Base-by-base conservation (phyloP, 2,113 vertebrate species). In the Nothobranchius furzeri region DNA sequence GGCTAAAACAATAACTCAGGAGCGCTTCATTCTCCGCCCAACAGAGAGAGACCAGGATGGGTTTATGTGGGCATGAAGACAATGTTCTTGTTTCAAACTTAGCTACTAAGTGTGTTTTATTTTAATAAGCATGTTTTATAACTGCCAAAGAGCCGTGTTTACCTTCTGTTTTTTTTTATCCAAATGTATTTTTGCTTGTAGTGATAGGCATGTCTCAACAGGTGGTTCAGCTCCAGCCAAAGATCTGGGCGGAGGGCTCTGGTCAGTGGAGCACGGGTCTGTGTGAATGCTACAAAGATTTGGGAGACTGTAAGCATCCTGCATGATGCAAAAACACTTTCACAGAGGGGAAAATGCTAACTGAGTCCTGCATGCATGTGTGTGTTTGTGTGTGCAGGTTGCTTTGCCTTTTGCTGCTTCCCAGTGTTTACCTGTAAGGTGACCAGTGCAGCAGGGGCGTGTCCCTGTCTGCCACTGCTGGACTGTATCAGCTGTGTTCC, bases 361-460 rank as follows among this genome's bases (percentile, higher is more conserved):
- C 10, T 4, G 46, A 48, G 46, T 4, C 4, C 30, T 30, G 13
- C 5, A 35, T 35, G 14, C 51, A 14, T 35, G 12, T 17, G 2
- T 68, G 51, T 62, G 43, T 69, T 15, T 82, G 57, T 70, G 25
- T 70, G 14, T 69, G 12, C 52, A 91, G 92, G 92, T n/a, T 92
- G 92, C 57, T 89, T 85, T 55, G 93, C 91, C 12, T 64, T 91
- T 24, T 93, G 92, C 85, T 93, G 92, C 76, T 81, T 94, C 68
- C 90, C 90, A 30, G 73, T 93, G 62, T 92, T 92, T 60, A 89
- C 89, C 50, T 92, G 92, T 76, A 90, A 91, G 77, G 89, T 84
- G 62, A 90, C 85, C 62, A 74, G 70, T 9, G 82, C 76, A 0
- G 79, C 76, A 10, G 91, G 88, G 9, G 87, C 60, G 0, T 91